Evolutionary conservation across 2,888 invertebrate species (phyloP).

Genomic region (Platynereis dumerilii): DNA sequence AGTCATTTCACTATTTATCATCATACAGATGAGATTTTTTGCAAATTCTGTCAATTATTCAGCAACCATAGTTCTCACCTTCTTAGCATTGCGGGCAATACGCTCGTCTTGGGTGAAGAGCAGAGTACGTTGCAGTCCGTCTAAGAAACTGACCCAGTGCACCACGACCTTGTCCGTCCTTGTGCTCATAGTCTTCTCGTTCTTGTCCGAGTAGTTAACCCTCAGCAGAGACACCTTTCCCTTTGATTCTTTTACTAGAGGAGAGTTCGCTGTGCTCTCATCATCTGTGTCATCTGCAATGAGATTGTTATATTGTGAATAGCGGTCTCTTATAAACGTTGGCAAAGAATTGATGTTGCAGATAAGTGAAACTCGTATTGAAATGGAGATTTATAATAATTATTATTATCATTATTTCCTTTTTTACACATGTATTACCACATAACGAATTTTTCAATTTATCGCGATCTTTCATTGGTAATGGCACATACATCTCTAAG

Average conservation of each 20-base stretch:
- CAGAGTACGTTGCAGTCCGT: constrained; percentile 76
- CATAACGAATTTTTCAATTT: too few relatives aligned
- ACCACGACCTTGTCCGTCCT: constrained; percentile 78
- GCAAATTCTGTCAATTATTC: not conserved
- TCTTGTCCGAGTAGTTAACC: constrained; percentile 10
- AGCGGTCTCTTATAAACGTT: not conserved
- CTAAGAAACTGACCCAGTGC: constrained; percentile 82
- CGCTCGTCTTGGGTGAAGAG: constrained; percentile 78
- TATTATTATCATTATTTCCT: too few relatives aligned
- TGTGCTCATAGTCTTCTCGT: constrained; percentile 63
- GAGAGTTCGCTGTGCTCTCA: constrained; percentile 38
- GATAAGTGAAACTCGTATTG: too few relatives aligned
- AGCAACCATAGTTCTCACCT: constrained; percentile 43
- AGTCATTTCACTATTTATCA: not conserved
- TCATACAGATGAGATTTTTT: not conserved
- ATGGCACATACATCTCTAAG: too few relatives aligned
- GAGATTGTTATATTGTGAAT: constrained; percentile 13
- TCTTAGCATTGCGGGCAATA: constrained; percentile 71
- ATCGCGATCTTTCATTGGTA: too few relatives aligned
- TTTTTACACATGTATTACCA: too few relatives aligned
- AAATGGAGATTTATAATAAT: too few relatives aligned
- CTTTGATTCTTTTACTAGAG: not conserved
- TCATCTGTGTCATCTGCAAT: constrained; percentile 59
- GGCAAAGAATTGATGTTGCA: not conserved
- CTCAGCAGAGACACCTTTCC: constrained; percentile 13